Evolutionary conservation across 2,113 vertebrate species (phyloP).

Genomic region (Hypanus sabinus): DNA sequence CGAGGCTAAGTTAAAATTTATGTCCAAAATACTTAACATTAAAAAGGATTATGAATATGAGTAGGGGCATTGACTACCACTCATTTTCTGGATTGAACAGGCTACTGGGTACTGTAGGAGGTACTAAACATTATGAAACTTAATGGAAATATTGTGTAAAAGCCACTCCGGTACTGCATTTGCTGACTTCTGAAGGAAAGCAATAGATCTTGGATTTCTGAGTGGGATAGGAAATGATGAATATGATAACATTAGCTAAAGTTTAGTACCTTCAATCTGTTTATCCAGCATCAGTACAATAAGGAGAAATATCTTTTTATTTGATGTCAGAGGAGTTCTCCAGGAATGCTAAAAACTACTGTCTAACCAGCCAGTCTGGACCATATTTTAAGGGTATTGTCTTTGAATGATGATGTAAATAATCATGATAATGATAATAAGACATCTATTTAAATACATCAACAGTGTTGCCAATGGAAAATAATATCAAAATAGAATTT

Average conservation of each 20-base stretch:
- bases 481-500: not conserved
- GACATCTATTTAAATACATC: not conserved
- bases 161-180: not conserved
- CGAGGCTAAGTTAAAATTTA: not conserved
- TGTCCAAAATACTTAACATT: not conserved
- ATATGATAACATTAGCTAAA: not conserved
- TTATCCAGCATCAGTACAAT: not conserved
- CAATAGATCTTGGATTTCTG: not conserved
- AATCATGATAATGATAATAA: not conserved
- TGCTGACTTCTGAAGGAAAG: not conserved
- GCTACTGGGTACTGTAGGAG: not conserved
- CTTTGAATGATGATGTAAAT: not conserved
- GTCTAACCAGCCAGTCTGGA: not conserved
- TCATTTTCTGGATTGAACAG: not conserved
- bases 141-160: not conserved
- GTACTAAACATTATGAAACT: not conserved
- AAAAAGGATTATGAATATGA: not conserved
- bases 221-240: not conserved
- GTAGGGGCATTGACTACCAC: not conserved
- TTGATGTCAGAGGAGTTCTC: no score
- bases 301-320: not conserved
- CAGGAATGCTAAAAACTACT: not conserved
- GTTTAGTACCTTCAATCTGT: no score
- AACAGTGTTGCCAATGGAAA: not conserved
- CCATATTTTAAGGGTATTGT: not conserved